These are phyloP conservation scores for Ardeotis arabs DNA, from an alignment of 2,113 vertebrate genomes.

Conservation along the genomic window DNA sequence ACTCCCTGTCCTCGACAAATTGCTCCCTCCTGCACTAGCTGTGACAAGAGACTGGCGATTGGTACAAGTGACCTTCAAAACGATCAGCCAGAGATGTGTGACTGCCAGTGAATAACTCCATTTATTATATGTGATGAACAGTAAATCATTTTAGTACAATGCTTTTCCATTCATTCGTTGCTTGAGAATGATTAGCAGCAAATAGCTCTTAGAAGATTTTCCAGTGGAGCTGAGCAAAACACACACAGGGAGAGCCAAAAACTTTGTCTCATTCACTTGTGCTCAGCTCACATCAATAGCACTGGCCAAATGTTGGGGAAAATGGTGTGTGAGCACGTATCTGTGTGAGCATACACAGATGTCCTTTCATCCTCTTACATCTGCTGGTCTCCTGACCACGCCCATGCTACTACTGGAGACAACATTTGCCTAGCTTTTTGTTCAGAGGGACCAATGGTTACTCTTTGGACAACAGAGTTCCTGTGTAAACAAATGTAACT, in stretches of 20 bases:
- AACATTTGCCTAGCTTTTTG: neutral
- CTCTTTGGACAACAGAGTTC: neutral
- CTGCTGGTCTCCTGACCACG: neutral
- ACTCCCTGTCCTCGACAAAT: neutral
- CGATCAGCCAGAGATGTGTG: neutral
- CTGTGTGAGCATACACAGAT: neutral
- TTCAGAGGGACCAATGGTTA: neutral
- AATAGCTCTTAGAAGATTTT: slow-evolving; percentile 6
- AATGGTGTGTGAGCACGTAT: neutral
- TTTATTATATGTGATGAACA: neutral
- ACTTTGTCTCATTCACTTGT: neutral
- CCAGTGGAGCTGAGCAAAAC: slow-evolving; percentile 1
- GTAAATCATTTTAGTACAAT: slow-evolving; percentile 41
- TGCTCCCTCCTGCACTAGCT: neutral
- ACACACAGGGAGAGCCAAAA: neutral
- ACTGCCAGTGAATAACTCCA: slow-evolving; percentile 47
- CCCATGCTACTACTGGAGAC: neutral
- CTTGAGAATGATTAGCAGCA: slow-evolving; percentile 35
- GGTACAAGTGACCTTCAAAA: slow-evolving; percentile 19
- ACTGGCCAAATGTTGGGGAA: neutral
- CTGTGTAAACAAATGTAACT: neutral
- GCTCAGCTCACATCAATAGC: neutral
- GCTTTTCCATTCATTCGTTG: slow-evolving; percentile 29
- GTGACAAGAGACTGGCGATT: neutral
- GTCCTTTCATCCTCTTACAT: neutral